Evolutionary conservation across 2,888 invertebrate genomes (phyloP).

Genomic region (Drosophila falleni): DNA sequence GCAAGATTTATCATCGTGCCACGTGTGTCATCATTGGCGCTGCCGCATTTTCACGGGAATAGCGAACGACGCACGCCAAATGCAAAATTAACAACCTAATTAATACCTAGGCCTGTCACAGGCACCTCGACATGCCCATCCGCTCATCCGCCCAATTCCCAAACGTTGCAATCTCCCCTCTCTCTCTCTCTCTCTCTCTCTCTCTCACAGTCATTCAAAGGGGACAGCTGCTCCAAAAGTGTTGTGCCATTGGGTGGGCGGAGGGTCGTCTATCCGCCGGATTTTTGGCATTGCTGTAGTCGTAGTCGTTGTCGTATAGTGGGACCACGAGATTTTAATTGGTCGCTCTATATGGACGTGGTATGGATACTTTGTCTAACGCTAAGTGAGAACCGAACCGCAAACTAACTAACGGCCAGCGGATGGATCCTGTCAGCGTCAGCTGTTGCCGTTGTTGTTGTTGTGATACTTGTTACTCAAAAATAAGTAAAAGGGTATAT

Average conservation of each 20-base stretch:
- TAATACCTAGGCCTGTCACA: conserved; percentile 77
- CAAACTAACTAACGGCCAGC: conserved; percentile 77
- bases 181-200: conserved; percentile 1
- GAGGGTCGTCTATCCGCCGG: conserved; percentile 9
- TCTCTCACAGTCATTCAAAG: neutral
- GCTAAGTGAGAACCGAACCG: conserved; percentile 59
- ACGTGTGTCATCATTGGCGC: conserved; percentile 67
- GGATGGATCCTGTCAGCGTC: conserved; percentile 71
- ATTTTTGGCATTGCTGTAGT: conserved; percentile 31
- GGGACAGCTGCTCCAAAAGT: conserved; percentile 74
- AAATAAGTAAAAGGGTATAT: too few species aligned
- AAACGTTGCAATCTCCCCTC: conserved; percentile 8
- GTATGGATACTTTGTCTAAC: conserved; percentile 42
- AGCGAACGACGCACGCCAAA: conserved; percentile 80
- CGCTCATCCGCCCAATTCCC: conserved; percentile 25
- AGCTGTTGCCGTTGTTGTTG: conserved; percentile 58
- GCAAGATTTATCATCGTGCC: conserved; percentile 76
- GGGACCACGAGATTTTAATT: conserved; percentile 61
- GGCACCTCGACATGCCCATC: conserved; percentile 45
- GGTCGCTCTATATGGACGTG: conserved; percentile 36
- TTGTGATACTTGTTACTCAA: neutral
- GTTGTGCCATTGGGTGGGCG: conserved; percentile 34
- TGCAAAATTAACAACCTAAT: conserved; percentile 85
- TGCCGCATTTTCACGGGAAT: conserved; percentile 73
- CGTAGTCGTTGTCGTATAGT: conserved; percentile 6